Evolutionary conservation across 2,113 vertebrate genomes (phyloP), one percentile per base, ranked within the genome.

Genomic region (Rhombomys opimus): DNA sequence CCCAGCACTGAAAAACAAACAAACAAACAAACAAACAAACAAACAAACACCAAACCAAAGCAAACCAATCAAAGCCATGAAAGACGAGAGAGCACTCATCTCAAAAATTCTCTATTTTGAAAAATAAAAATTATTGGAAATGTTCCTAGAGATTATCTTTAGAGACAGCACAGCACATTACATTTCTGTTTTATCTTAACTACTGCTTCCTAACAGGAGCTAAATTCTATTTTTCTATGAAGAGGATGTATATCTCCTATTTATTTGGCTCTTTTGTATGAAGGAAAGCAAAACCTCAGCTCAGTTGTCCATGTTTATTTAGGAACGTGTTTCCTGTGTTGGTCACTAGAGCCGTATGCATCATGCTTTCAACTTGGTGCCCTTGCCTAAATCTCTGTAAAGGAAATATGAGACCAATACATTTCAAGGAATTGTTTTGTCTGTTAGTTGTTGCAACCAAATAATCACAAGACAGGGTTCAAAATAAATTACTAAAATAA

Each of bases 71-170:
- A 11, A 32, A 85, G 20, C 23, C 38, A 65, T 17, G 7, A 4
- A 65, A 22, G 27, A 67, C 17, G 82, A 32, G 23, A 65, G 38
- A 46, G 18, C 4, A 17, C 41, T 30, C 35, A 27, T 68, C 84
- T 68, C 7, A 38, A 23, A n/a, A 14, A n/a, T 35, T 11, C 35
- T 89, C 22, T 13, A 76, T 13, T 61, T 46, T 76, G 22, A 90
- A 50, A 72, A 73, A 96, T 91, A 70, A 89, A 70, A 89, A 87
- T 84, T 20, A n/a, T 91, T 73, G 20, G 9, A 89, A 96, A 81
- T n/a, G 6, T 4, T 89, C 52, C 72, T 57, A 84, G 57, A 88
- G 25, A 89, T 27, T 41, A 41, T 78, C 52, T 96, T 87, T 30
- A 82, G 88, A 96, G 77, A 91, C 4, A 89, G 17, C 18, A 70